Conservation (phyloP, 2,888 invertebrate species). For the Tachina lurida region DNA sequence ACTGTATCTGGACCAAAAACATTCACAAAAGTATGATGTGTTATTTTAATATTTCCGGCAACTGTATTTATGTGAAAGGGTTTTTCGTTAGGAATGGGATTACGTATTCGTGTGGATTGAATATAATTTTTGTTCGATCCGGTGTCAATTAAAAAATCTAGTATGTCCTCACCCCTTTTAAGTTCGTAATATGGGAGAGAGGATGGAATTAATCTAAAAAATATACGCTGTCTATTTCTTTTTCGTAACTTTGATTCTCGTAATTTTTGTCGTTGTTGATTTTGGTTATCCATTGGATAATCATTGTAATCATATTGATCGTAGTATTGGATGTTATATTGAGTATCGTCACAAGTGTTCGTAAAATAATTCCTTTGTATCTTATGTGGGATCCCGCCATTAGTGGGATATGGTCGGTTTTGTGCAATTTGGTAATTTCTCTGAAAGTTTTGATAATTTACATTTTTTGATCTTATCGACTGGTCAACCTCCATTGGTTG, state of each 20-base stretch:
- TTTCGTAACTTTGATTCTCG: no score
- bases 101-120: neutral
- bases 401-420: constrained; percentile 1
- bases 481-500: neutral
- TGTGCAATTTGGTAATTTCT: constrained; percentile 8
- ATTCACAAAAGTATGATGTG: neutral
- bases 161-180: neutral
- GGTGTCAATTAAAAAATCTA: constrained; percentile 3
- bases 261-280: neutral
- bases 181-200: constrained; percentile 11
- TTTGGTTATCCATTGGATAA: neutral
- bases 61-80: neutral
- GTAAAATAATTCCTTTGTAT: constrained; percentile 19
- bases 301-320: neutral
- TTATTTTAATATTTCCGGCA: neutral
- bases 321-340: neutral
- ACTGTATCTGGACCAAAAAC: neutral
- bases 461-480: constrained; percentile 3
- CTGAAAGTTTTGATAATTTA: constrained; percentile 2
- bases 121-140: neutral
- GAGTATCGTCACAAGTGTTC: neutral
- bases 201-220: neutral
- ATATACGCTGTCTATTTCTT: neutral
- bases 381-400: no score
- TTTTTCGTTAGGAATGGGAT: neutral